Percentiles rank a stretch among this genome's conserved stretches.
phyloP scores from a whole-genome alignment of 2,888 invertebrate species.

The Philonicus albiceps region DNA sequence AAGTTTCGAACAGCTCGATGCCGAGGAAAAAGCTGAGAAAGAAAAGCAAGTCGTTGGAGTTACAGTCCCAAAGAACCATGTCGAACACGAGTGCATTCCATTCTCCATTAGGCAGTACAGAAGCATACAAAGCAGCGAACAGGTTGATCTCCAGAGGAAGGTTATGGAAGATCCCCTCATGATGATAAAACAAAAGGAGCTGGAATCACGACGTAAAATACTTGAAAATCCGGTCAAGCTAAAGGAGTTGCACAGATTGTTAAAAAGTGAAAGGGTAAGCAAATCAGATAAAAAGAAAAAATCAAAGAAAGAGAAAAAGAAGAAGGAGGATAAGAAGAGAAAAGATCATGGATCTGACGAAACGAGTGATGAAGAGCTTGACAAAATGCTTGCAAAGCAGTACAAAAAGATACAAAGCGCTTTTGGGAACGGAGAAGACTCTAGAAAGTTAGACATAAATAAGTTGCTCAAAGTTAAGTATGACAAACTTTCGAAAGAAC shows the following conservation, averaged over 20 bases:
- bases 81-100: constrained; percentile 81
- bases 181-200: constrained; percentile 87
- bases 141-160: constrained; percentile 88
- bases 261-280: constrained; percentile 69
- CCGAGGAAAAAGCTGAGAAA: constrained; percentile 65
- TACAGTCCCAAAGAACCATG: constrained; percentile 69
- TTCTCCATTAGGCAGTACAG: constrained; percentile 69
- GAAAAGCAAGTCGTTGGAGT: constrained; percentile 56
- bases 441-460: constrained; percentile 56
- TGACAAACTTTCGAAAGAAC: constrained; percentile 60
- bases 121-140: constrained; percentile 67
- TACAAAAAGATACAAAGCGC: constrained; percentile 72
- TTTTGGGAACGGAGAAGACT: constrained; percentile 52
- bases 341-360: not conserved
- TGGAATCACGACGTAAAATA: constrained; percentile 84
- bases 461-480: constrained; percentile 61
- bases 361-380: constrained; percentile 66
- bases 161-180: constrained; percentile 93
- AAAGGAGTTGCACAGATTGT: constrained; percentile 82
- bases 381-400: constrained; percentile 75
- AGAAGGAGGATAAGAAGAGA: constrained; percentile 51
- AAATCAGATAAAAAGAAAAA: constrained; percentile 56
- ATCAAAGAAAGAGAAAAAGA: constrained; percentile 52
- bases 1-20: constrained; percentile 73
- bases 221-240: constrained; percentile 92